These are phyloP conservation scores for Haliclona indistincta DNA, from an alignment of 37 sponge, comb jelly and placozoan genomes.

Conservation along the genomic window DNA sequence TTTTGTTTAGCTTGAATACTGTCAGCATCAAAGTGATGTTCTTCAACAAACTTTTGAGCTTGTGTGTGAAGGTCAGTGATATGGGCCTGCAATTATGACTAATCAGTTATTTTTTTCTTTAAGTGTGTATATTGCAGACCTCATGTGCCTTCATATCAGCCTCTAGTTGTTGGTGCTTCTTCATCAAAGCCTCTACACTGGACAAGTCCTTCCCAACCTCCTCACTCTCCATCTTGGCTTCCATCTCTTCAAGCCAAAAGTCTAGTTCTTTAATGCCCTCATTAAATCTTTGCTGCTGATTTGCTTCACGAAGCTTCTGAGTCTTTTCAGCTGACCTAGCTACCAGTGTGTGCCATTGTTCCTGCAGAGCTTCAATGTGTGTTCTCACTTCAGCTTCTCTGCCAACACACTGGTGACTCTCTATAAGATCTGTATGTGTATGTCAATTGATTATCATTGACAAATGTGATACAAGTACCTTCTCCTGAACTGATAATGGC, in stretches of 20 bases:
- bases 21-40: constrained; percentile 89
- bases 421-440: constrained; percentile 58
- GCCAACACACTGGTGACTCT: constrained; percentile 77
- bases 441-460: background rate
- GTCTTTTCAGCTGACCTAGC: constrained; percentile 66
- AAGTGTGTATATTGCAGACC: constrained; percentile 21
- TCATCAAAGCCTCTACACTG: constrained; percentile 82
- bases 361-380: constrained; percentile 48
- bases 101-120: background rate
- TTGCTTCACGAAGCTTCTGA: constrained; percentile 86
- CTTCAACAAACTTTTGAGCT: constrained; percentile 72
- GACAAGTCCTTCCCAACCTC: constrained; percentile 81
- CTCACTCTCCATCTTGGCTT: constrained; percentile 73
- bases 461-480: constrained; percentile 40
- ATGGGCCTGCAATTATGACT: constrained; percentile 45
- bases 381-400: constrained; percentile 57
- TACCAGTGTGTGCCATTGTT: constrained; percentile 74
- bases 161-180: constrained; percentile 85
- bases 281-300: constrained; percentile 88
- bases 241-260: constrained; percentile 50
- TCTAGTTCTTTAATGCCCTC: constrained; percentile 21
- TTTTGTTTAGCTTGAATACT: constrained; percentile 75
- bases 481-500: constrained; percentile 71
- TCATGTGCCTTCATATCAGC: constrained; percentile 82
- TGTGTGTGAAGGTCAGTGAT: constrained; percentile 72